phyloP scores from a whole-genome alignment of 2,888 invertebrate species.

The Cephus pygmeus region DNA sequence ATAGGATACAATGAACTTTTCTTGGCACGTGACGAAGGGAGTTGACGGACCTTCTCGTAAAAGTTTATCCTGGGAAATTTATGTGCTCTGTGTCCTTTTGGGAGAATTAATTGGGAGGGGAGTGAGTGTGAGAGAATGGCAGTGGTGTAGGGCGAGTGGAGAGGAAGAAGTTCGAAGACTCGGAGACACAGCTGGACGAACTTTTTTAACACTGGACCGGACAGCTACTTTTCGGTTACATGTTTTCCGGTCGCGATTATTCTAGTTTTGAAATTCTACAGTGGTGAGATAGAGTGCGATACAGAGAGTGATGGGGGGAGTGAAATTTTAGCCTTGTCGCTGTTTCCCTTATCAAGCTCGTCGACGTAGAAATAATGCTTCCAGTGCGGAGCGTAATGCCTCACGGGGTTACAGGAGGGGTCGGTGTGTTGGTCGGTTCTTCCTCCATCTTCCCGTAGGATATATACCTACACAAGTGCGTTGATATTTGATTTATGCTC shows the following conservation, averaged over 20 bases:
- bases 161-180: conserved; percentile 8
- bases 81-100: neutral
- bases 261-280: neutral
- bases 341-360: neutral
- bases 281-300: conserved; percentile 18
- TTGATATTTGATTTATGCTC: conserved; percentile 59
- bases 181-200: neutral
- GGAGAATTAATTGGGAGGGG: conserved; percentile 7
- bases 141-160: conserved; percentile 1
- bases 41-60: neutral
- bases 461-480: conserved; percentile 30
- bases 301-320: neutral
- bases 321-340: neutral
- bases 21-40: neutral
- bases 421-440: neutral
- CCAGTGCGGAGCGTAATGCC: neutral
- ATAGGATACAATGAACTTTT: neutral
- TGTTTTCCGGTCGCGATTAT: neutral
- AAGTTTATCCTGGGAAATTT: neutral
- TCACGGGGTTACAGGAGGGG: neutral
- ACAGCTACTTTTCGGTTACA: neutral
- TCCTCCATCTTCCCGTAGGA: neutral
- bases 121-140: neutral
- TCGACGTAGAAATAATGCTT: neutral
- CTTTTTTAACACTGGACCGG: neutral